phyloP scores from a whole-genome alignment of 2,888 invertebrate genomes.

The Sarcophaga rosellei region DNA sequence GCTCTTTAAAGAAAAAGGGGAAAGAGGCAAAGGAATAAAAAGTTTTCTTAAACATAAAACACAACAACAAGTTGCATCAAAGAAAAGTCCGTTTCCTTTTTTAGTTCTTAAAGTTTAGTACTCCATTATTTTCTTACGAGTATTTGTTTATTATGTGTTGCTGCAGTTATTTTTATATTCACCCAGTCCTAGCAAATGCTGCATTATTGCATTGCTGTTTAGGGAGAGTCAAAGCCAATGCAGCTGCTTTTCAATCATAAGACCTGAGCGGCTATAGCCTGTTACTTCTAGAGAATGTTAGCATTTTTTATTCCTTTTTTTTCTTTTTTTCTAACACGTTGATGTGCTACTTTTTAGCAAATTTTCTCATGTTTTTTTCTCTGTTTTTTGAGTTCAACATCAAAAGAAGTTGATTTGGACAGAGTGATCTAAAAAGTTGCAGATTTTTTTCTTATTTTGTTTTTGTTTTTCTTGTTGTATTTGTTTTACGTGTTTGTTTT shows the following conservation, averaged over 20 bases:
- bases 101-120: constrained; percentile 25
- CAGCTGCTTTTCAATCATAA: too few species aligned
- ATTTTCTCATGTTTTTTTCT: background rate
- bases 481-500: background rate
- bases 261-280: too few species aligned
- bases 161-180: constrained; percentile 2
- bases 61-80: constrained; percentile 26
- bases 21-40: background rate
- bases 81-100: background rate
- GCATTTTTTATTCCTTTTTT: background rate
- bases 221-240: background rate
- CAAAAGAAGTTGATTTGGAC: background rate
- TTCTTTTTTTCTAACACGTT: constrained; percentile 13
- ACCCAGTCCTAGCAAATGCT: constrained; percentile 34
- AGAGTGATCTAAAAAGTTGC: constrained; percentile 14
- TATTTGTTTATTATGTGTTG: constrained; percentile 18
- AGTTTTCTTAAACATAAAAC: background rate
- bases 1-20: too few species aligned
- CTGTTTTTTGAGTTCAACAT: background rate
- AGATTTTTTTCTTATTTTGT: constrained; percentile 6
- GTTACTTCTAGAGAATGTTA: background rate
- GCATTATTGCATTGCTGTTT: constrained; percentile 33
- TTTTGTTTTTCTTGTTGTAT: constrained; percentile 5
- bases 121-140: constrained; percentile 17
- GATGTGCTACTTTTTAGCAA: constrained; percentile 51